phyloP scores from a whole-genome alignment of 2,888 invertebrate species.

The Zootermopsis nevadensis region DNA sequence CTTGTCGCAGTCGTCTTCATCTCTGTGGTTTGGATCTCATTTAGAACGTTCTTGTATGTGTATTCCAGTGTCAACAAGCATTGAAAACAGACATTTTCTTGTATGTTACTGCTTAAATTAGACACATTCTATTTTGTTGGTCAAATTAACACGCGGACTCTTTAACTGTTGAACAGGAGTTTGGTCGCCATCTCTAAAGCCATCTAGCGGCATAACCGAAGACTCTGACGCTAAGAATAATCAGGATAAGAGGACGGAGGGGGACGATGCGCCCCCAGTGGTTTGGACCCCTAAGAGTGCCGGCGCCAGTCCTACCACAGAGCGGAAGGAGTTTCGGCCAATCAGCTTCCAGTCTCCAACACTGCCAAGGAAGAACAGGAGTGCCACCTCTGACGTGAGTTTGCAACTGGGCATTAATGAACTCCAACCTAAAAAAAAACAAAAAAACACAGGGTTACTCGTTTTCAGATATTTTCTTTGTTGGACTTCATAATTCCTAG shows the following conservation, averaged over 20 bases:
- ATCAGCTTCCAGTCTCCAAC: constrained; percentile 80
- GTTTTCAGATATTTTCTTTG: too few species aligned
- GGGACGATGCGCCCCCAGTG: constrained; percentile 66
- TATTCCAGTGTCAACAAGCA: too few species aligned
- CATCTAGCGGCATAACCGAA: constrained; percentile 57
- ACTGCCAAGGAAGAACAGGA: constrained; percentile 66
- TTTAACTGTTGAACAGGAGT: constrained; percentile 65
- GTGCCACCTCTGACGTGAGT: constrained; percentile 26
- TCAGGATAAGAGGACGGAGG: not conserved
- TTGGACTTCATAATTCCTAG: too few species aligned
- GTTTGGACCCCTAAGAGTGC: constrained; percentile 83
- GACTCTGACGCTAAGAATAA: not conserved
- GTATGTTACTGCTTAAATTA: too few species aligned
- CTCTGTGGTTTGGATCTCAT: too few species aligned
- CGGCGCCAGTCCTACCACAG: constrained; percentile 77
- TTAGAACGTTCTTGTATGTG: too few species aligned
- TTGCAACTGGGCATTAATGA: not conserved
- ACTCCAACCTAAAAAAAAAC: too few species aligned
- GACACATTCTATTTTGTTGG: too few species aligned
- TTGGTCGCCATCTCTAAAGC: constrained; percentile 70
- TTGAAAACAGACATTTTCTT: too few species aligned
- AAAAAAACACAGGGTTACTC: too few species aligned
- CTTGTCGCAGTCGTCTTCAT: too few species aligned
- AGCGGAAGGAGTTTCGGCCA: constrained; percentile 83
- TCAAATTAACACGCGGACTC: not conserved